Base-by-base conservation (phyloP, 2,113 vertebrate species). In the Myiopsitta monachus region DNA sequence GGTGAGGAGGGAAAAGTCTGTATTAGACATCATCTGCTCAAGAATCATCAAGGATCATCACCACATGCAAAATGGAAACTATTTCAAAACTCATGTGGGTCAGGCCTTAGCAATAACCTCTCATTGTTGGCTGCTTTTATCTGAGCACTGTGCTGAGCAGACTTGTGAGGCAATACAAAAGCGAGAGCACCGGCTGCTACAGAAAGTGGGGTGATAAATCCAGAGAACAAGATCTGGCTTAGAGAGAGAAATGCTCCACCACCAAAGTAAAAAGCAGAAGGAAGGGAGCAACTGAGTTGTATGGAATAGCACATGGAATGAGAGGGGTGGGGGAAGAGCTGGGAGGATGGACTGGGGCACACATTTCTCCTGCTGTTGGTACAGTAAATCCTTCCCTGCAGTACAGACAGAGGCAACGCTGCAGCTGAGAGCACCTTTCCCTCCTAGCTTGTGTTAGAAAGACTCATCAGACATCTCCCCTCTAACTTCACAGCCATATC, bases 401-500 rank as follows among this genome's bases (percentile, higher is more conserved):
- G 39, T 6, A 18, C 31, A 12, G 14, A 36, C 2, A 83, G 49
- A 21, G 19, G 30, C 24, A 38, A 17, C 0, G 12, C 6, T 33
- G 70, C 16, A 51, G 30, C 38, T 76, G 72, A 64, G 55, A 73
- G 75, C 72, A 22, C 46, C 38, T 66, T 77, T 67, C 59, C 18
- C 3, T 27, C 64, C 82, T 9, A 54, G 68, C 44, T 77, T 69
- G 64, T 63, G 66, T 43, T n/a, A 63, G 33, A 76, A 46, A 68
- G 36, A 6, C 31, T 39, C 62, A 26, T 81, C 80, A 31, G 68
- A 46, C 43, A 36, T 8, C 59, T 69, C 22, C 55, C 21, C 76
- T 59, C n/a, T 8, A 54, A 31, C n/a, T 67, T 47, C 61, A 16
- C 0, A 0, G 44, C 39, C 14, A 57, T 59, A 63, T 49, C 38